Base-by-base conservation (phyloP, 2,113 vertebrate species). In the Misgurnus anguillicaudatus region DNA sequence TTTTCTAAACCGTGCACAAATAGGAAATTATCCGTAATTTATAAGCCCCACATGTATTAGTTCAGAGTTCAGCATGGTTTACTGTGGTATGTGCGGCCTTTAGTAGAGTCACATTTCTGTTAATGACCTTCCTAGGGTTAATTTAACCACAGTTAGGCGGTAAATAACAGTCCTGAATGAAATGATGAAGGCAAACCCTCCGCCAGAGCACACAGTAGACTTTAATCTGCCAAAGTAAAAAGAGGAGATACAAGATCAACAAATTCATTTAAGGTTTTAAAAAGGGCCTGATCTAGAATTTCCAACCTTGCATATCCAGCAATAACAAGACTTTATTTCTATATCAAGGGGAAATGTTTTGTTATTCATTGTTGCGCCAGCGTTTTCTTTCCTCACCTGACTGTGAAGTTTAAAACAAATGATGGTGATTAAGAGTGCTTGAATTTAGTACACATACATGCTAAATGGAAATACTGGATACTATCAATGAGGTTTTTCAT, bases 201-300 rank as follows among this genome's bases (percentile, higher is more conserved):
- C 10, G n/a, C 16, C 61, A 55, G 19, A 80, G 1, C 36, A 48
- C 61, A 13, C 5, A 14, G 24, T 14, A 66, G 69, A 31, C 38
- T 19, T 66, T 57, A 42, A 72, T 65, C 38, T 72, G 16, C 5
- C 13, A 55, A 51, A 51, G 39, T 61, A 61, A 47, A 70, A 19
- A 42, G 24, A 51, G 39, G 9, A 65, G 65, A 87, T 83, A 79
- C 61, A 58, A 73, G 39, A 64, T 74, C 51, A 21, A 42, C 71
- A 57, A 45, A 21, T 41, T 76, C 38, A 55, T 64, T 76, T 73
- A 19, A 45, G 75, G 69, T 47, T 75, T 74, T 75, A 5, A 65
- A 67, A 45, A 16, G 51, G n/a, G n/a, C 4, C 38, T 17, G 47
- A n/a, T 67, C 14, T 42, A 42, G 38, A 57, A 21, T 66, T 67